Evolutionary conservation across 2,113 vertebrate genomes (phyloP).

Genomic region (Phyllostomus hastatus): DNA sequence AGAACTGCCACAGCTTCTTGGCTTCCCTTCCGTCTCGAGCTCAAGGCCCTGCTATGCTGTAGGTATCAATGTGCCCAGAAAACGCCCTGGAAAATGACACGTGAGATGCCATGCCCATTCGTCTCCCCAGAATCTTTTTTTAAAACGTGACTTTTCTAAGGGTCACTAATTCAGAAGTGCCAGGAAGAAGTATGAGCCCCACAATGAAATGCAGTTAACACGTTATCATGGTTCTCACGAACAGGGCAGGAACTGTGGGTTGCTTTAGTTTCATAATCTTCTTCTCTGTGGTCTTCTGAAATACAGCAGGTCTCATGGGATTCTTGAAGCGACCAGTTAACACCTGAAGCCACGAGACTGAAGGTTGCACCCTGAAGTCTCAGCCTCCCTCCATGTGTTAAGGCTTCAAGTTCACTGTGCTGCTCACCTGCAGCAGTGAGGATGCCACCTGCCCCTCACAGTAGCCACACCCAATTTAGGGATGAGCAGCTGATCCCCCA

Average conservation of each 20-base stretch:
- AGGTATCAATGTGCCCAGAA: neutral
- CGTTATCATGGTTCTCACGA: neutral
- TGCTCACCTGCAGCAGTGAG: neutral
- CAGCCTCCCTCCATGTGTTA: neutral
- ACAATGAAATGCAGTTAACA: neutral
- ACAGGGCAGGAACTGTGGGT: neutral
- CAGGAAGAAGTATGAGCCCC: neutral
- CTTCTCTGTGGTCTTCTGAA: neutral
- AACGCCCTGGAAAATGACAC: neutral
- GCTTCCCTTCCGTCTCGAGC: neutral
- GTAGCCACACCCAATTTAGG: neutral
- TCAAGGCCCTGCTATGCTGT: neutral
- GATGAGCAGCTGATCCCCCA: neutral
- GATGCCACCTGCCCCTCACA: neutral
- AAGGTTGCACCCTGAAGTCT: neutral
- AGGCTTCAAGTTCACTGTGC: neutral
- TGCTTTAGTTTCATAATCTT: neutral
- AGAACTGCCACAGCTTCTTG: neutral
- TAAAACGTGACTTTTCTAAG: neutral
- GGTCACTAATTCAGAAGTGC: neutral
- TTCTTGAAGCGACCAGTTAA: neutral
- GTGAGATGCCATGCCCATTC: neutral
- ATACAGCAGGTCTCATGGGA: neutral
- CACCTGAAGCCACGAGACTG: neutral
- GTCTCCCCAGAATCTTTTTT: neutral